Evolutionary conservation across 2,888 invertebrate species (phyloP), one percentile per base, ranked within the genome.

Genomic region (Leptarthrus brevirostris): DNA sequence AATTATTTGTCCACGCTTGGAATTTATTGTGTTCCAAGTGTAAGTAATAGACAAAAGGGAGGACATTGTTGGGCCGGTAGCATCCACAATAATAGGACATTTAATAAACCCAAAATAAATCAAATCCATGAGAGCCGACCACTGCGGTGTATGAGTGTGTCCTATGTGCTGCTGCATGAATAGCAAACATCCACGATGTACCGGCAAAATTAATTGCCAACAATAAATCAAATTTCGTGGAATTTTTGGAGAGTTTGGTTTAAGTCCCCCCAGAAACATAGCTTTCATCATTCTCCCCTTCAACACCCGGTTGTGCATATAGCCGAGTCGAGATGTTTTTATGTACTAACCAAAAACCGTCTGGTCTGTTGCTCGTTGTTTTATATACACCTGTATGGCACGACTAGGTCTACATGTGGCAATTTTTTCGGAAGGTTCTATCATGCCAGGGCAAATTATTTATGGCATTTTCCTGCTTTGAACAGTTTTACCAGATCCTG

Each of bases 21-120:
- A 54, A 73, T 75, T 73, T 75, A 75, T 75, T 58, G 56, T 61
- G 49, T 18, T 56, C 72, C 75, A 69, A 74, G 73, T 66, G 75
- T 72, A 52, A 52, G 69, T 69, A 69, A 69, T 69, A 18, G 69
- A 34, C 24, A 69, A 49, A 30, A 34, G 69, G 49, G 40, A 40
- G 12, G 40, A 12, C 12, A 40, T n/a, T 40, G 40, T 40, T 40
- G n/a, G 3, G 40, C 12, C 3, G n/a, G 40, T 40, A 40, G 10
- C 40, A 40, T 40, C 52, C 52, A 18, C 52, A 20, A 52, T 20
- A 20, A 69, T 69, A 69, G 24, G 30, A 69, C 69, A 69, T 69
- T 69, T 69, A 69, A 69, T 69, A 69, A 69, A 52, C 52, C 69
- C 18, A 69, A 69, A 30, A 69, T 69, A 69, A 69, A 69, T 69